These are phyloP conservation scores for Gorilla gorilla DNA, from an alignment of 2,113 vertebrate genomes.

Conservation along the genomic window DNA sequence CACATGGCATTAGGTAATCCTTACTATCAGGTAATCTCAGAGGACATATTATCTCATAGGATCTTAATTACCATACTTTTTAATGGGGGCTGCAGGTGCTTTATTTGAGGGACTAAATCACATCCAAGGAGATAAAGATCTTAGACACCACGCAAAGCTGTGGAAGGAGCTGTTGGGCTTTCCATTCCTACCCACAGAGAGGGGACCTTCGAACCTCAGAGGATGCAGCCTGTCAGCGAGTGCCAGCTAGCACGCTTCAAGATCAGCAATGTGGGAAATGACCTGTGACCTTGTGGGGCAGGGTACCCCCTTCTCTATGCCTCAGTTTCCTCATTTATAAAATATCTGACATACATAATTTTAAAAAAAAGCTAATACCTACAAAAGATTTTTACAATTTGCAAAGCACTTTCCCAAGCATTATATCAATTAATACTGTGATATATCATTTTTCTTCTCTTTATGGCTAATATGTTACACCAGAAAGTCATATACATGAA, in stretches of 20 bases:
- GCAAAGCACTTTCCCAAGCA: neutral
- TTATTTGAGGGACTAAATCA: too few species aligned
- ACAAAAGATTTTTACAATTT: neutral
- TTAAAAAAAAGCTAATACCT: neutral
- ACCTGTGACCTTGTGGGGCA: neutral
- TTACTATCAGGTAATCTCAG: rapidly evolving
- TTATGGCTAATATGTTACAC: neutral
- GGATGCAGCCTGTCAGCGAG: neutral
- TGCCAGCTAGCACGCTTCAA: neutral
- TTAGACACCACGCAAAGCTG: rapidly evolving
- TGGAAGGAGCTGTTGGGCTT: rapidly evolving
- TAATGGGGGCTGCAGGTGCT: neutral
- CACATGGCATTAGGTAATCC: rapidly evolving
- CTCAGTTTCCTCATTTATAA: neutral
- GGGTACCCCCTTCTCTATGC: rapidly evolving
- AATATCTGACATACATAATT: neutral
- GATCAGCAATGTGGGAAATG: neutral
- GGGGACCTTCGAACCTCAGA: neutral
- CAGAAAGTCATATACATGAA: neutral
- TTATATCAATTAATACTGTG: neutral
- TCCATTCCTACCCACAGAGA: rapidly evolving
- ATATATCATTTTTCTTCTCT: neutral
- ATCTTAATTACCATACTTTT: neutral
- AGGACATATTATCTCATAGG: rapidly evolving
- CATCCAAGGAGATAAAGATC: neutral